Evolutionary conservation across 2,888 invertebrate genomes (phyloP), one percentile per base, ranked within the genome.

Genomic region (Gandaritis pyraliata): DNA sequence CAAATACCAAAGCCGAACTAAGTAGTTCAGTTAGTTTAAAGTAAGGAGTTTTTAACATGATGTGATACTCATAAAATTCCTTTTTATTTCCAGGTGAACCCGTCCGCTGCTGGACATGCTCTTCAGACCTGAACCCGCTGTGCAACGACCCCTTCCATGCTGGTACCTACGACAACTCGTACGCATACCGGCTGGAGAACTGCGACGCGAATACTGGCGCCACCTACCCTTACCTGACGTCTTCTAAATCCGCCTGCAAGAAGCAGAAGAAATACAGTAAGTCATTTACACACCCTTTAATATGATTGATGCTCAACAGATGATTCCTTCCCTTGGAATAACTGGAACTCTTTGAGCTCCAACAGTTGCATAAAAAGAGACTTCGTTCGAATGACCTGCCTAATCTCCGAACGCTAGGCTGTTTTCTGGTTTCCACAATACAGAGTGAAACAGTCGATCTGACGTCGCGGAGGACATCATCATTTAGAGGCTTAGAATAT

Each of bases 211-310:
- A 89, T 65, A 83, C 88, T 15, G 90, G 90, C 1, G 90, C 88
- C 11, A 86, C 88, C 36, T 92, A 90, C 73, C 90, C 91, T 0
- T 91, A 90, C 72, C 80, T 91, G 63, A 84, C 87, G 2, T 82
- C 90, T 1, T 93, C 94, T 0, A 93, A 93, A 70, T 93, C 95
- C 18, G 95, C 95, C 62, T 96, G 96, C 90, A 95, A 95, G 81
- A 96, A 96, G 83, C 94, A 94, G 69, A 95, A 95, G 72, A 95
- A 95, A 88, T 94, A 94, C 87, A 94, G 96, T 96, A 90, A 94
- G 94, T 88, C 6, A 2, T 33, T 33, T 49, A n/a, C 15, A 15
- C 13, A 41, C 1, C 41, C 41, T 15, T 8, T 2, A 41, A 41
- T 13, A 41, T 33, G 8, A 10, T 33, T 8, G 33, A 33, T 33